Evolutionary conservation across 2,113 vertebrate species (phyloP).

Genomic region (Coptodon bakossiorum): DNA sequence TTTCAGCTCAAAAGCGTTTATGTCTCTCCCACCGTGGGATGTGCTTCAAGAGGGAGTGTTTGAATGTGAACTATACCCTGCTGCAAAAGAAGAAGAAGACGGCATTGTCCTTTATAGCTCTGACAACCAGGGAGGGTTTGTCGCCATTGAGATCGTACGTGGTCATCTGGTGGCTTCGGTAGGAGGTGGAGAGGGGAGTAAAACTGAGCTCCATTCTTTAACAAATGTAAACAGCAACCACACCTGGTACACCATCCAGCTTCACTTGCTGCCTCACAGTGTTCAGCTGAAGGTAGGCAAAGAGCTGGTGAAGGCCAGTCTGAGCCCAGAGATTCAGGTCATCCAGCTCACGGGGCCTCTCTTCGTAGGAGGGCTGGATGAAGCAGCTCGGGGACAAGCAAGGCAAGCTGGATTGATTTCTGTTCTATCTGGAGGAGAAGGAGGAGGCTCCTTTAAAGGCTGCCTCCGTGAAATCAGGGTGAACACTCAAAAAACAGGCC

Average conservation of each 20-base stretch:
- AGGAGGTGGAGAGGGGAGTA: slow-evolving; percentile 55
- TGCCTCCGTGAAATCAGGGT: slow-evolving; percentile 76
- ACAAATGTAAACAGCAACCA: slow-evolving; percentile 61
- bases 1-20: slow-evolving; percentile 82
- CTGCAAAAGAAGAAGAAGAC: slow-evolving; percentile 35
- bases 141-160: slow-evolving; percentile 77
- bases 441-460: slow-evolving; percentile 82
- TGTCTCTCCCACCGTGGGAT: slow-evolving; percentile 76
- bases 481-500: slow-evolving; percentile 70
- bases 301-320: slow-evolving; percentile 61
- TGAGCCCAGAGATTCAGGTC: slow-evolving; percentile 50
- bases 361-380: slow-evolving; percentile 77
- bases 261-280: slow-evolving; percentile 66
- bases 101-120: slow-evolving; percentile 80
- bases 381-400: slow-evolving; percentile 50
- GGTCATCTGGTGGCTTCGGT: slow-evolving; percentile 71
- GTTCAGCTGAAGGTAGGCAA: slow-evolving; percentile 75
- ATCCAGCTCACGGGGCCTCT: slow-evolving; percentile 71
- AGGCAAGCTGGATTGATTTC: slow-evolving; percentile 62
- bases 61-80: slow-evolving; percentile 73
- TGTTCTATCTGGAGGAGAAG: slow-evolving; percentile 51
- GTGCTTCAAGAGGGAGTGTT: slow-evolving; percentile 59
- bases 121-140: slow-evolving; percentile 70
- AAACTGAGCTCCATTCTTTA: slow-evolving; percentile 67
- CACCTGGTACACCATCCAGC: slow-evolving; percentile 74